Percentiles rank a stretch among this genome's conserved stretches.
These are phyloP conservation scores for Peromyscus aztecus DNA, from an alignment of 2,797 vertebrate species.

Conservation along the genomic window DNA sequence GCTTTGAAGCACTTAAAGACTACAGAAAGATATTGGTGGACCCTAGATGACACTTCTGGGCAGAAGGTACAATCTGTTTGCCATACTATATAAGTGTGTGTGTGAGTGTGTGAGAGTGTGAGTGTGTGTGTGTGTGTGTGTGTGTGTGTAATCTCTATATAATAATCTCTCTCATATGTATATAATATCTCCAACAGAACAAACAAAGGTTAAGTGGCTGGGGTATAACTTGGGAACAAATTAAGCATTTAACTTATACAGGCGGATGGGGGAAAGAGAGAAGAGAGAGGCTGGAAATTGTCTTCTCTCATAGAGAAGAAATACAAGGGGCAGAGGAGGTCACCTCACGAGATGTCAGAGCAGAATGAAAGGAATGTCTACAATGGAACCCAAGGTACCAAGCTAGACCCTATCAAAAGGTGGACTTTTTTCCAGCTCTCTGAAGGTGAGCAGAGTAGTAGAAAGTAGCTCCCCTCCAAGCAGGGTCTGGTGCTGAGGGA, in stretches of 20 bases:
- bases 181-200: background rate
- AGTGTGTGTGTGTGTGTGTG: too few relatives aligned
- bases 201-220: background rate
- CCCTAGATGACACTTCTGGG: background rate
- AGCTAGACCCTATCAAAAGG: background rate
- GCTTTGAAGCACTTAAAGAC: background rate
- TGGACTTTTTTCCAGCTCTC: background rate
- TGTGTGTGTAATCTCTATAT: background rate
- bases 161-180: background rate
- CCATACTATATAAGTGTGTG: background rate
- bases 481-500: background rate
- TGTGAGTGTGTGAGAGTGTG: too few relatives aligned
- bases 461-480: background rate
- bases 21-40: background rate
- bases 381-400: background rate
- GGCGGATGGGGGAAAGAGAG: background rate
- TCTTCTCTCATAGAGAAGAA: background rate
- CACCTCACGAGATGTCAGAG: background rate
- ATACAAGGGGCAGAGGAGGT: too few relatives aligned
- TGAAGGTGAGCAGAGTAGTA: conserved; percentile 33
- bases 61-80: background rate
- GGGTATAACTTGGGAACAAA: background rate
- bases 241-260: background rate
- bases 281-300: background rate
- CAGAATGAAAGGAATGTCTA: background rate